Base-by-base conservation (phyloP, 1,140 invertebrate species). In the Cephus cinctus region DNA sequence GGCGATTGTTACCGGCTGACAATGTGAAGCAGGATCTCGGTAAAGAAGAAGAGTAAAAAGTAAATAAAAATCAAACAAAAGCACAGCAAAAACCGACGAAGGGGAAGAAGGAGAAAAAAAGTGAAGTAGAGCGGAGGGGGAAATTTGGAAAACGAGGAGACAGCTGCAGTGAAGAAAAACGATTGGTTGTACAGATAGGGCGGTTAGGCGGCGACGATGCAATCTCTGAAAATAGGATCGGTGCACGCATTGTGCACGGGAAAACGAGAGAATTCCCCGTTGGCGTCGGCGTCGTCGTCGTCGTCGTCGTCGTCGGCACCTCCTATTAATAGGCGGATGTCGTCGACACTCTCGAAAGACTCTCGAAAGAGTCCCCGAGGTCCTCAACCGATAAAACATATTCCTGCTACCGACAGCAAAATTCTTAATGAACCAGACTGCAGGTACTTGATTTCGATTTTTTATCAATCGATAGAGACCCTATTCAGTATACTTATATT, bases 171-270 rank as follows among this genome's bases (percentile, higher is more conserved):
- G 36, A 46, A 44, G 42, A 51, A 35, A 49, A 50, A 43, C 61
- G 58, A 66, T 64, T 62, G 50, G 50, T 50, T 49, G 54, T 43
- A 41, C 50, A 58, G 59, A 56, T 65, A 57, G 54, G 62, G 54
- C 51, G 51, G 52, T 59, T 63, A 68, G 51, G 54, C 35, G 16
- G 9, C 35, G 35, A 21, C 51, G 63, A 67, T 63, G 59, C 44
- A 49, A 71, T 71, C 65, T 64, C 68, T 56, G 63, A 71, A 72
- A 72, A 71, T 72, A 72, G 68, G 65, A 67, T 65, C 56, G 56
- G 56, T 56, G 50, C 52, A 53, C 55, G 65, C 58, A 70, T 67
- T 71, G 63, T 66, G 48, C 57, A 45, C 57, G 52, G 51, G 52
- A 56, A 50, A 54, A 43, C 47, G 20, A 22, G 16, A 40, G 21